Percentiles rank a stretch among this genome's conserved stretches.
These are phyloP conservation scores for Pseudomyrmex cubaensis DNA, from an alignment of 1,140 invertebrate genomes.

Conservation along the genomic window DNA sequence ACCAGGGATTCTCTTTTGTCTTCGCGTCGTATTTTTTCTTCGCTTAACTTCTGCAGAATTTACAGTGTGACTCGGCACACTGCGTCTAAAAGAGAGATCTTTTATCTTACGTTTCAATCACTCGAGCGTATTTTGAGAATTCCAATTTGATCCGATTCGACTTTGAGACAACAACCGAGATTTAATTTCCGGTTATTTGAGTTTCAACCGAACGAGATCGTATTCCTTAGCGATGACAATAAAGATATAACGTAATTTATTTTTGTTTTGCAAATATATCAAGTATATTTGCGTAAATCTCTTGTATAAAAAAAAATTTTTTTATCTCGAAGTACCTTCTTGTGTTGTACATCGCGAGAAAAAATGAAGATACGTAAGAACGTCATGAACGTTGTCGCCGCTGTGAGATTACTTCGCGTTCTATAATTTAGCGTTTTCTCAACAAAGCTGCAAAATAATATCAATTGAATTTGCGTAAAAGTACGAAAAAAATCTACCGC, in stretches of 20 bases:
- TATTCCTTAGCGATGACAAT: not conserved
- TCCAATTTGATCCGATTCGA: not conserved
- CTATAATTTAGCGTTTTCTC: slow-evolving; percentile 5
- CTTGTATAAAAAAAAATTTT: not conserved
- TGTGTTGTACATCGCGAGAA: not conserved
- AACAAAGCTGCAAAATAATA: slow-evolving; percentile 18
- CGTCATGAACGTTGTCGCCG: not conserved
- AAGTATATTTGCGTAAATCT: not conserved
- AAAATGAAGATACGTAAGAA: slow-evolving; percentile 26
- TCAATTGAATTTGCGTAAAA: slow-evolving; percentile 49
- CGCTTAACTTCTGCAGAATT: slow-evolving; percentile 15
- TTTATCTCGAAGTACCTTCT: slow-evolving; percentile 29
- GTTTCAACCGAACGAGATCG: not conserved
- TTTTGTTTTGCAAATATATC: not conserved
- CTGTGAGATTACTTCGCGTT: slow-evolving; percentile 34
- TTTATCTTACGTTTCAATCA: no score
- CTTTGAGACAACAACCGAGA: not conserved
- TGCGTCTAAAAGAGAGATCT: no score
- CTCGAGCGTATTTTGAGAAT: not conserved
- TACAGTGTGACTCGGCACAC: no score
- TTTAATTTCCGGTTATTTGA: not conserved
- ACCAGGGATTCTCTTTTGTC: not conserved
- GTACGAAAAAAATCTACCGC: not conserved
- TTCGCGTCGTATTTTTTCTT: not conserved
- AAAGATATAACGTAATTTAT: not conserved